Conservation (phyloP, 2,113 vertebrate species). For the Trematomus loennbergii region DNA sequence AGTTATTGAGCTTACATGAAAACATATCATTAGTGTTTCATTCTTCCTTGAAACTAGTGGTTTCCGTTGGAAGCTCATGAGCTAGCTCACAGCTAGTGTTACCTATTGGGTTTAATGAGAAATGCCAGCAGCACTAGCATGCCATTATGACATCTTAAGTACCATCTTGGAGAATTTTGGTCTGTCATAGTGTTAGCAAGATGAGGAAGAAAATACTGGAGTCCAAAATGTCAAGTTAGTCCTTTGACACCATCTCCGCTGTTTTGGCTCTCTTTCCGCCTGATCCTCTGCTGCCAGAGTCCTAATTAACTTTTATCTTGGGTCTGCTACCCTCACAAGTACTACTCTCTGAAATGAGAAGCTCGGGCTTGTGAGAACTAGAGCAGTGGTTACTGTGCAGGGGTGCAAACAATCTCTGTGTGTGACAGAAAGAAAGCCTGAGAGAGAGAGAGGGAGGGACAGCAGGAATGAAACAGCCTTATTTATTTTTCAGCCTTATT, state of each 20-base stretch:
- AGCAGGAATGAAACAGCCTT: conserved; percentile 10
- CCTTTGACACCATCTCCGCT: conserved; percentile 42
- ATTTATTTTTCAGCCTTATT: conserved; percentile 48
- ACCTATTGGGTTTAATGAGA: conserved; percentile 26
- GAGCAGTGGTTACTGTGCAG: conserved; percentile 49
- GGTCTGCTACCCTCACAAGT: conserved; percentile 49
- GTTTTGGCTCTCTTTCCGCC: conserved; percentile 28
- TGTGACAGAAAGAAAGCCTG: conserved; percentile 2
- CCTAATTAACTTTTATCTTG: conserved; percentile 70
- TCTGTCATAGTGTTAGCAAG: conserved; percentile 18
- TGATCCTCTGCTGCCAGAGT: conserved; percentile 45
- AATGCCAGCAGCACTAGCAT: conserved; percentile 12
- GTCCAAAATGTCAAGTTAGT: conserved; percentile 56
- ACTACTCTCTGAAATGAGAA: conserved; percentile 51
- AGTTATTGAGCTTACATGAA: conserved; percentile 36
- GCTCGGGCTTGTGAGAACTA: conserved; percentile 58
- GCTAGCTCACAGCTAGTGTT: conserved; percentile 11
- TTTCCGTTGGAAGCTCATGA: conserved; percentile 46
- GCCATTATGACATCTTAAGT: conserved; percentile 18
- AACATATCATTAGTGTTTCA: conserved; percentile 53
- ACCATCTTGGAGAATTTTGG: conserved; percentile 10
- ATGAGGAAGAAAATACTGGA: conserved; percentile 26
- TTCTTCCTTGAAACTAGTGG: conserved; percentile 31
- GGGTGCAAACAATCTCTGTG: conserved; percentile 21
- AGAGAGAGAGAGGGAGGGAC: conserved; percentile 10